Conservation (phyloP, 2,797 vertebrate species). For the Tangara arthus region DNA sequence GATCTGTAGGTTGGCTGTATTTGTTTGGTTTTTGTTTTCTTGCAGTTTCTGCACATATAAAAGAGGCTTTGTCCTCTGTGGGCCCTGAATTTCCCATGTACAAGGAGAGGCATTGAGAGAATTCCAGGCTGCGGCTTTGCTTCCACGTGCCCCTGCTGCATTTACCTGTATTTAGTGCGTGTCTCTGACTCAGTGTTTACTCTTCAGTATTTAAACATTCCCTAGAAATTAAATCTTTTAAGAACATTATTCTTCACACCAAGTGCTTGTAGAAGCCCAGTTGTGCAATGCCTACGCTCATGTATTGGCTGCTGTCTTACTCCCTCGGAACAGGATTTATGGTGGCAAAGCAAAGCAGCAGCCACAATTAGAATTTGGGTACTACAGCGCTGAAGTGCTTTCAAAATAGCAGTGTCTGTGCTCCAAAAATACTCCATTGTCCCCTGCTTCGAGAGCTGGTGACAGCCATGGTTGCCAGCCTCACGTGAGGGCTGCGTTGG, state of each 20-base stretch:
- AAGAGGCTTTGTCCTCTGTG: slow-evolving; percentile 45
- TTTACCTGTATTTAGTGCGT: slow-evolving; percentile 49
- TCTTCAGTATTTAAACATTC: slow-evolving; percentile 22
- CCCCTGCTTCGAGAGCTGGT: background rate
- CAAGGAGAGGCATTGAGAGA: slow-evolving; percentile 49
- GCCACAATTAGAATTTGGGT: background rate
- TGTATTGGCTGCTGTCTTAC: slow-evolving; percentile 16
- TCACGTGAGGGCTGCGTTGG: rapidly evolving
- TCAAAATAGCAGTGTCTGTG: background rate
- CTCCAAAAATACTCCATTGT: background rate
- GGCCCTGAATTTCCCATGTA: background rate
- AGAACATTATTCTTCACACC: slow-evolving; percentile 32
- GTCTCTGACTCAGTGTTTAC: slow-evolving; percentile 38
- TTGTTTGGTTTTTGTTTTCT: slow-evolving; percentile 58
- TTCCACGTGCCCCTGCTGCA: slow-evolving; percentile 48
- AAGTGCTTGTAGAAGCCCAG: slow-evolving; percentile 16
- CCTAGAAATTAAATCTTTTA: slow-evolving; percentile 37
- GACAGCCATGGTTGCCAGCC: background rate
- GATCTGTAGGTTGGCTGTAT: background rate
- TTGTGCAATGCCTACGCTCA: slow-evolving; percentile 27
- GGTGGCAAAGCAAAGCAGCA: background rate
- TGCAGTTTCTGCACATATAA: background rate
- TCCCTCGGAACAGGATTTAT: slow-evolving; percentile 30
- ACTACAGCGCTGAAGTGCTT: background rate
- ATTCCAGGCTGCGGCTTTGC: slow-evolving; percentile 45